Evolutionary conservation across 2,888 invertebrate genomes (phyloP), one percentile per base, ranked within the genome.

Genomic region (Apodemia duryi): DNA sequence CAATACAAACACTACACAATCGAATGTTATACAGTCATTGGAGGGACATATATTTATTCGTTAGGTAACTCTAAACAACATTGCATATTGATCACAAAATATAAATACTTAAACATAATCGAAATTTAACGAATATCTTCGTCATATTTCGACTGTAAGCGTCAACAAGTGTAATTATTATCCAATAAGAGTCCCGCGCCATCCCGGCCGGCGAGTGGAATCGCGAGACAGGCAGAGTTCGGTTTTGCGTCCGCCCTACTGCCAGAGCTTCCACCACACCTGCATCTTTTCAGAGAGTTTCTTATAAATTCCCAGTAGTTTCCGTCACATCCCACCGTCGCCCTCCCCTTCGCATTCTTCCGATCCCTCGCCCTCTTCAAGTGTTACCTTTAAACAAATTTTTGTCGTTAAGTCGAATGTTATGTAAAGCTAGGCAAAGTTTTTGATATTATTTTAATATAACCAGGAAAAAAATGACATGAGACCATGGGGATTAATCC

Each of bases 261-360:
- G 95, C 94, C 96, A 95, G 92, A 96, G 94, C 91, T 95, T 95
- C 96, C 96, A 96, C 96, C 96, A 96, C 91, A 95, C 95, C 93
- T 96, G 96, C 93, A 96, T 95, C 93, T 96, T 96, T 93, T 96
- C 96, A 92, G 96, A 95, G 93, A 97, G 94, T 94, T 96, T 97
- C 93, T 95, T 96, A 93, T 95, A 97, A 92, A 97, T 95, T 93
- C 96, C 96, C 90, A 96, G 94, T 93, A 97, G 95, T 95, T 96
- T 96, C 96, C 96, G 97, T 97, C 97, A 97, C 96, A 97, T 97
- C 88, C 96, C 96, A 93, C 91, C 90, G 73, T 91, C 93, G 64
- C 88, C 93, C 69, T 91, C 91, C 13, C 87, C 93, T 70, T 92
- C 91, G 80, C 92, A 93, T 68, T 93, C 93, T 78, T 93, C 93